A percentile compares a stretch with the other conserved stretches of the same genome.
phyloP scores from a whole-genome alignment of 2,113 vertebrate genomes.

The Lepus americanus region DNA sequence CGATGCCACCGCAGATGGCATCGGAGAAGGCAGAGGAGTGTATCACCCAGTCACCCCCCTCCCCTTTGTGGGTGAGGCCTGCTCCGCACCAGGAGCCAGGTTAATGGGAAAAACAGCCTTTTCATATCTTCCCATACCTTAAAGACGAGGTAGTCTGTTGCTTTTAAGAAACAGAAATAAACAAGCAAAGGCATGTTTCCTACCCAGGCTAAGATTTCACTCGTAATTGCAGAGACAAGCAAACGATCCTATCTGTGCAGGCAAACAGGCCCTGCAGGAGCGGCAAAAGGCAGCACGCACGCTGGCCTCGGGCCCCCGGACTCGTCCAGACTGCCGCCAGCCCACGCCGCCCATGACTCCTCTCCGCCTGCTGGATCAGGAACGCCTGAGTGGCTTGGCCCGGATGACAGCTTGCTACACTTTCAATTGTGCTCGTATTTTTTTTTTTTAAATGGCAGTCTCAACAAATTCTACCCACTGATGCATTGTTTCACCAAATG shows the following conservation, averaged over 20 bases:
- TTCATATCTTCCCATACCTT: not conserved
- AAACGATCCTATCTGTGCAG: not conserved
- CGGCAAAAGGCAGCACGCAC: not conserved
- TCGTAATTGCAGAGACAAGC: not conserved
- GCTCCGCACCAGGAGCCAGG: accelerated
- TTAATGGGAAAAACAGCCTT: not conserved
- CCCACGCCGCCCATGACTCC: not conserved
- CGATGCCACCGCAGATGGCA: accelerated
- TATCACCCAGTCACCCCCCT: accelerated
- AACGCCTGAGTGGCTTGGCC: not conserved
- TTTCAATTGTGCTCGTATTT: not conserved
- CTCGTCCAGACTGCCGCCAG: not conserved
- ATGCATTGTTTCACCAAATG: constrained; percentile 84
- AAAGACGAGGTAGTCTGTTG: no score
- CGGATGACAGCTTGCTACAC: constrained; percentile 64
- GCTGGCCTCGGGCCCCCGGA: accelerated
- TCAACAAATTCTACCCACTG: constrained; percentile 76
- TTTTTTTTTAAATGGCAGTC: constrained; percentile 59
- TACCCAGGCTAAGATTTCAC: not conserved
- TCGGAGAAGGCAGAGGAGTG: no score
- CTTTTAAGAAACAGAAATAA: not conserved
- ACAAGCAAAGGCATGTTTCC: not conserved
- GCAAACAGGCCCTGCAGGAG: not conserved
- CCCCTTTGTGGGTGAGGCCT: no score
- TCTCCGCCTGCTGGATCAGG: accelerated